These are phyloP conservation scores for Brachypterus glaber DNA, from an alignment of 2,888 invertebrate species.

Conservation along the genomic window DNA sequence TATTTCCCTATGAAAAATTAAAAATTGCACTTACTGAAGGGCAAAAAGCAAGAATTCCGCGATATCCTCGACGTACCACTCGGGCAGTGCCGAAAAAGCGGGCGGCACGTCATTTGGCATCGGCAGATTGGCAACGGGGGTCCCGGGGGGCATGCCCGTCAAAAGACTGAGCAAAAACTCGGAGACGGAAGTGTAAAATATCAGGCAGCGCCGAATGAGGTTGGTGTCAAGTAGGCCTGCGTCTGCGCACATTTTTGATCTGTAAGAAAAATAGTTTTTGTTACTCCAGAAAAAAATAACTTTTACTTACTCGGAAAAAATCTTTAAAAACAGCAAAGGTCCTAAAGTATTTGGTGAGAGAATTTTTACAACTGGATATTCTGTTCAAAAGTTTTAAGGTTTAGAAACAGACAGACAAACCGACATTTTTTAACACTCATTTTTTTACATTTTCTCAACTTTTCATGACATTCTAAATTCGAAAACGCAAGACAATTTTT, in stretches of 20 bases:
- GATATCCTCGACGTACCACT: constrained; percentile 96
- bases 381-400: too few relatives aligned
- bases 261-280: constrained; percentile 46
- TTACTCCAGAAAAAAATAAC: too few relatives aligned
- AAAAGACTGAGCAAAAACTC: constrained; percentile 64
- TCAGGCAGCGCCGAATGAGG: constrained; percentile 69
- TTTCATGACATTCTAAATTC: too few relatives aligned
- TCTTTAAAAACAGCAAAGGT: too few relatives aligned
- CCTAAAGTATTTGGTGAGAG: too few relatives aligned
- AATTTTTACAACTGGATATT: too few relatives aligned
- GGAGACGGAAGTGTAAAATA: constrained; percentile 81
- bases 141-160: constrained; percentile 45
- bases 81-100: constrained; percentile 84
- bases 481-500: too few relatives aligned
- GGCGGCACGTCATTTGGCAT: constrained; percentile 54
- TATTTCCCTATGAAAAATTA: neutral
- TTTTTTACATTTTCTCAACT: too few relatives aligned
- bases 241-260: constrained; percentile 87
- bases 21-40: constrained; percentile 64
- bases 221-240: constrained; percentile 79
- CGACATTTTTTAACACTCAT: too few relatives aligned
- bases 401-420: too few relatives aligned
- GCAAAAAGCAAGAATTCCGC: constrained; percentile 92
- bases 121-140: constrained; percentile 46
- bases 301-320: too few relatives aligned